Base-by-base conservation (phyloP, 2,797 vertebrate genomes). In the Borostomias antarcticus region DNA sequence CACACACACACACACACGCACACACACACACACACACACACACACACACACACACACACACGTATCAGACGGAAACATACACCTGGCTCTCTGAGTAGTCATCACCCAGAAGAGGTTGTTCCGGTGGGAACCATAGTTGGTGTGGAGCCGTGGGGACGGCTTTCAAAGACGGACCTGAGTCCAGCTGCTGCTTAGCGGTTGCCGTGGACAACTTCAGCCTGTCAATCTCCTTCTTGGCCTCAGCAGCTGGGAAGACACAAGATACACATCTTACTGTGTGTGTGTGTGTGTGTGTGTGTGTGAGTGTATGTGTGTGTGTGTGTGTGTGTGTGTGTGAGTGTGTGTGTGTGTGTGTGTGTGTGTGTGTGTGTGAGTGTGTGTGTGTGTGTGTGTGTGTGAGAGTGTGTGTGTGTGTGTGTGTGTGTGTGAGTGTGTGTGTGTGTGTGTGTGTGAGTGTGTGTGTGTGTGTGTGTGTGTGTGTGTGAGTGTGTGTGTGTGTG, bases 321-420 rank as follows among this genome's bases (percentile, higher is more conserved):
- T 54, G 25, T 54, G 9, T 51, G 19, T 23, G 48, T 51, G 48
- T 40, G 2, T 40, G 37, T 40, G 37, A 9, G 45, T 48, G 8
- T 48, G 45, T 48, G 45, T 48, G 45, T 48, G n/a, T 19, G 2
- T 32, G 53, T 32, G 54, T 37, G 32, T 35, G 56, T 37, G 56
- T 58, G 56, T 58, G 30, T 58, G 5, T 33, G 5, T 35, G 30
- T 33, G 17, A n/a, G 51, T 29, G 23, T 53, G 19, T 52, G 9
- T 52, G n/a, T 23, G 50, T 25, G 19, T 51, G 4, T 21, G 48
- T 51, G 48, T 51, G 10, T 15, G 10, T 51, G n/a, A n/a, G n/a
- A n/a, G n/a, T 52, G 21, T 25, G 19, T 52, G 19, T 52, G 50
- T 52, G 50, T 52, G 21, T n/a, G n/a, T 52, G 50, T 52, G 50